Percentiles rank a stretch among this genome's conserved stretches.
phyloP scores from a whole-genome alignment of 2,113 vertebrate species.

The Solenodon paradoxus region DNA sequence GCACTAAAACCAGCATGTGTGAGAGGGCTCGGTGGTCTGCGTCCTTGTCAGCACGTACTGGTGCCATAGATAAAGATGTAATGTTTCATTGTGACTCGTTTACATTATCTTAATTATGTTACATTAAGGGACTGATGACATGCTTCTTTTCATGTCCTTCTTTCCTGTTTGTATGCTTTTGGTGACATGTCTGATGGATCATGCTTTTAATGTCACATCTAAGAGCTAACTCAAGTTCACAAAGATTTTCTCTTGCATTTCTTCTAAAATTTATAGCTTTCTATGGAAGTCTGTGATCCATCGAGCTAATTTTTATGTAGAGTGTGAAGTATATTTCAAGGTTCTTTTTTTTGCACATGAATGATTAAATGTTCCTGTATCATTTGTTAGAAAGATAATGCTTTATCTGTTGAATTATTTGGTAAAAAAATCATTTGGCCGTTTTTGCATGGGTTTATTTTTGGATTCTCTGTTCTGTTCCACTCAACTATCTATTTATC shows the following conservation, averaged over 20 bases:
- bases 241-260: background rate
- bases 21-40: background rate
- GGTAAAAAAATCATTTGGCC: background rate
- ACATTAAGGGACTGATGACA: background rate
- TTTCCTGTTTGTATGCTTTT: background rate
- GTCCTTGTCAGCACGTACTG: background rate
- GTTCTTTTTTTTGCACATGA: background rate
- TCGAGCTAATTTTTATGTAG: conserved; percentile 10
- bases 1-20: background rate
- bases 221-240: background rate
- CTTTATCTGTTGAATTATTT: background rate
- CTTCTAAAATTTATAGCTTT: background rate
- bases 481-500: background rate
- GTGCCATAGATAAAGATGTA: too few species aligned
- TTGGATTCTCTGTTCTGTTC: background rate
- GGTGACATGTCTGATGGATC: background rate
- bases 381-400: background rate
- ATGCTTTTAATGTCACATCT: background rate
- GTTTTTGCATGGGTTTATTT: background rate
- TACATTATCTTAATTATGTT: background rate
- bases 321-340: background rate
- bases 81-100: too few species aligned
- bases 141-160: background rate
- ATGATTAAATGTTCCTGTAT: background rate
- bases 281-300: background rate